phyloP scores from a whole-genome alignment of 2,113 vertebrate genomes.

The Egretta garzetta region DNA sequence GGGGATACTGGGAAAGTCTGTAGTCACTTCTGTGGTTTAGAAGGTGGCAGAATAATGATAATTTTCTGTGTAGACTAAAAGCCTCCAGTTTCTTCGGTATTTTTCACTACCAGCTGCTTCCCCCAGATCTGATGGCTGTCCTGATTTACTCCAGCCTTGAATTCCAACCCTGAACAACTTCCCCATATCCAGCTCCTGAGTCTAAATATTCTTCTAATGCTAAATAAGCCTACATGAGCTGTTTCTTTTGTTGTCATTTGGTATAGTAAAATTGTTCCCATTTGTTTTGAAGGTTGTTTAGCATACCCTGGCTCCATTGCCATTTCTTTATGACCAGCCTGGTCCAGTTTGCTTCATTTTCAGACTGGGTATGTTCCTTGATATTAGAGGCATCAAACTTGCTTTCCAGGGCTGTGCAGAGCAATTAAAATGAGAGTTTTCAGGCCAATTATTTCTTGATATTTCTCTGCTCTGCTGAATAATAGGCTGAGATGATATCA shows the following conservation, averaged over 20 bases:
- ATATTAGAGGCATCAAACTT: conserved; percentile 1
- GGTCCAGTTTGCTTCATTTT: conserved; percentile 14
- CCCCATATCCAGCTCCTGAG: neutral
- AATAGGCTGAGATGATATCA: conserved; percentile 7
- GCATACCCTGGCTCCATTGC: neutral
- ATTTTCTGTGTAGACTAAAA: neutral
- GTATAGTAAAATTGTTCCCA: neutral
- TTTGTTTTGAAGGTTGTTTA: neutral
- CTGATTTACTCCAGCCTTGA: neutral
- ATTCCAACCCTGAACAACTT: neutral
- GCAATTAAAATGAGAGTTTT: conserved; percentile 43
- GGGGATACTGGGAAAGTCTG: neutral
- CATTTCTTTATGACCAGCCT: neutral
- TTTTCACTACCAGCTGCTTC: neutral
- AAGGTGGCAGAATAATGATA: neutral
- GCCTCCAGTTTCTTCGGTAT: neutral
- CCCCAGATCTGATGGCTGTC: neutral
- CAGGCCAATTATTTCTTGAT: conserved; percentile 7
- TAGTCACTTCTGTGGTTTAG: neutral
- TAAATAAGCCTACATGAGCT: neutral
- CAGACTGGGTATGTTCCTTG: neutral
- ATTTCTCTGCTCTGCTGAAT: conserved; percentile 4
- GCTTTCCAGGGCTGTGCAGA: neutral
- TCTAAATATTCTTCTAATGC: neutral
- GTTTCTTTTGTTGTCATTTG: neutral